phyloP scores from a whole-genome alignment of 2,888 invertebrate species.

The Apodemia hepburni region DNA sequence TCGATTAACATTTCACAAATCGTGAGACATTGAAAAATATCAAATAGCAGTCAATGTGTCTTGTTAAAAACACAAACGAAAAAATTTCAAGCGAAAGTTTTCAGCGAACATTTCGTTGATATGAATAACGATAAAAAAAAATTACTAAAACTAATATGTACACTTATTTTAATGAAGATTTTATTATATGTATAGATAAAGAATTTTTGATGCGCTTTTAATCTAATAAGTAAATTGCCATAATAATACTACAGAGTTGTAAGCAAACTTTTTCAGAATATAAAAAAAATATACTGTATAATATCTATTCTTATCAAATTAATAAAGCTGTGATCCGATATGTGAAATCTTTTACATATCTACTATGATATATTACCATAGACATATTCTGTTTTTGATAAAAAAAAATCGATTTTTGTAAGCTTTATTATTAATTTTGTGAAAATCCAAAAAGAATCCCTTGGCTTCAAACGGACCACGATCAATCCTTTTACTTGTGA shows the following conservation, averaged over 20 bases:
- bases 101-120: neutral
- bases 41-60: neutral
- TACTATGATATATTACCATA: neutral
- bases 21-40: constrained; percentile 1
- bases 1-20: constrained; percentile 3
- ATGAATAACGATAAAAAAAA: neutral
- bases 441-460: too few species aligned
- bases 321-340: neutral
- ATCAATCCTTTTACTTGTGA: too few species aligned
- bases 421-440: too few species aligned
- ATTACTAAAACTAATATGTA: constrained; percentile 1
- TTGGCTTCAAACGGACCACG: too few species aligned
- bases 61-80: neutral
- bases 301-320: neutral
- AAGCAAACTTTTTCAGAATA: neutral
- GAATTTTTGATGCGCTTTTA: neutral
- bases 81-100: neutral
- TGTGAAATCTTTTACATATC: neutral
- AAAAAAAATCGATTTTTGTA: too few species aligned
- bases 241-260: neutral
- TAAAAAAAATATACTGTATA: neutral
- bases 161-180: constrained; percentile 2
- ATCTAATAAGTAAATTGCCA: neutral
- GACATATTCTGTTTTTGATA: neutral
- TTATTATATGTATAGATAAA: too few species aligned